phyloP scores from a whole-genome alignment of 1,140 invertebrate genomes.

The Calliopsis andreniformis region DNA sequence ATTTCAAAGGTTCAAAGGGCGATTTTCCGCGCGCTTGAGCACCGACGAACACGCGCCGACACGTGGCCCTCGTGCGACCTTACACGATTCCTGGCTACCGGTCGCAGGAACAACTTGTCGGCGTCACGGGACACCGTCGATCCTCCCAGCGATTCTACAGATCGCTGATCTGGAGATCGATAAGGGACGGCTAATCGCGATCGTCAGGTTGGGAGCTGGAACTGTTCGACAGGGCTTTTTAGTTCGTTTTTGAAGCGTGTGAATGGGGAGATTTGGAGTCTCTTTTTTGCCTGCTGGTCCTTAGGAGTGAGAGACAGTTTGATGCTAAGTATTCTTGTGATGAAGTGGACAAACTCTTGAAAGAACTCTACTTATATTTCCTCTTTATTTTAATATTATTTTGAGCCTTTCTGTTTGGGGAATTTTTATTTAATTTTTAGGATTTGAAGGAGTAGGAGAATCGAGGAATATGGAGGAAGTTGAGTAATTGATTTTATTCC shows the following conservation, averaged over 20 bases:
- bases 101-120: conserved; percentile 47
- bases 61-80: conserved; percentile 56
- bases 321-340: no score
- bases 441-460: no score
- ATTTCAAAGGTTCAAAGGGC: conserved; percentile 73
- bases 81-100: conserved; percentile 44
- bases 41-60: conserved; percentile 54
- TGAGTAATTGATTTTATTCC: no score
- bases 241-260: not conserved
- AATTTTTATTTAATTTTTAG: no score
- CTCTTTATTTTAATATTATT: no score
- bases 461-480: no score
- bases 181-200: conserved; percentile 9
- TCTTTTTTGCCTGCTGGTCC: no score
- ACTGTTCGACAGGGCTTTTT: not conserved
- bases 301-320: no score
- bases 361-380: no score
- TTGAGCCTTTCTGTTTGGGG: no score
- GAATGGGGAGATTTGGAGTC: no score
- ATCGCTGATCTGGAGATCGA: conserved; percentile 1
- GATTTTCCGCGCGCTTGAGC: conserved; percentile 71
- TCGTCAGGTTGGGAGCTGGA: not conserved
- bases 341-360: no score
- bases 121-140: conserved; percentile 5
- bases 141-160: not conserved